These are phyloP conservation scores for Trichogramma dendrolimi DNA, from an alignment of 2,888 invertebrate species.

Conservation along the genomic window DNA sequence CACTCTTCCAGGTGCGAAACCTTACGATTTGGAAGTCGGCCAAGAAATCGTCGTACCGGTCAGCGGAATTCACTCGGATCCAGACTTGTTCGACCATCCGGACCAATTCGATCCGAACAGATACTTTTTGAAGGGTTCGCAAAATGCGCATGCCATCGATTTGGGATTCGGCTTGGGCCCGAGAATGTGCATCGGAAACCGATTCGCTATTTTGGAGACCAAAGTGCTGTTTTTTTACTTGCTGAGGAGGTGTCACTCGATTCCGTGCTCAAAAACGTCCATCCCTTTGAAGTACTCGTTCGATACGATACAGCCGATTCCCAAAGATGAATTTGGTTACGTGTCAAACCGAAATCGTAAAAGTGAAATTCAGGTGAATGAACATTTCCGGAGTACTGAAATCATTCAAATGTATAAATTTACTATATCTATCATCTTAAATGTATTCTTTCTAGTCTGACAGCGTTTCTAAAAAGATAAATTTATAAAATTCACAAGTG, in stretches of 20 bases:
- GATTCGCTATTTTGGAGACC: constrained; percentile 49
- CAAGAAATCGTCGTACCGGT: constrained; percentile 42
- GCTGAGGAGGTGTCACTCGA: constrained; percentile 32
- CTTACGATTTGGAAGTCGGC: constrained; percentile 41
- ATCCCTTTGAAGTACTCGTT: constrained; percentile 43
- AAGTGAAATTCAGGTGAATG: too few species aligned
- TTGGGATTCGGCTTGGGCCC: constrained; percentile 41
- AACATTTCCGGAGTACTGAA: too few species aligned
- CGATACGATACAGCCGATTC: not conserved
- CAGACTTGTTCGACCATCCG: constrained; percentile 46
- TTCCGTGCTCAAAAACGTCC: constrained; percentile 48
- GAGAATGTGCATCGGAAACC: constrained; percentile 40
- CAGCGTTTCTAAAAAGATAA: too few species aligned
- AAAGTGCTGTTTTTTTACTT: constrained; percentile 38
- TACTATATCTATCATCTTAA: too few species aligned
- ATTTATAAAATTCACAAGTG: too few species aligned
- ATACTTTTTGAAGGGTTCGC: constrained; percentile 26
- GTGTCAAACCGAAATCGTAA: too few species aligned
- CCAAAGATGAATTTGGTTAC: constrained; percentile 5
- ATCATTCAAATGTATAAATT: too few species aligned
- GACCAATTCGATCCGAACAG: constrained; percentile 50
- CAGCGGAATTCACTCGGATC: constrained; percentile 45
- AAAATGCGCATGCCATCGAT: constrained; percentile 24
- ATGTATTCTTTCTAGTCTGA: too few species aligned
- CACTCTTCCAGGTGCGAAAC: constrained; percentile 37